Evolutionary conservation across 2,888 invertebrate species (phyloP).

Genomic region (Scaptomyza caliginosa): DNA sequence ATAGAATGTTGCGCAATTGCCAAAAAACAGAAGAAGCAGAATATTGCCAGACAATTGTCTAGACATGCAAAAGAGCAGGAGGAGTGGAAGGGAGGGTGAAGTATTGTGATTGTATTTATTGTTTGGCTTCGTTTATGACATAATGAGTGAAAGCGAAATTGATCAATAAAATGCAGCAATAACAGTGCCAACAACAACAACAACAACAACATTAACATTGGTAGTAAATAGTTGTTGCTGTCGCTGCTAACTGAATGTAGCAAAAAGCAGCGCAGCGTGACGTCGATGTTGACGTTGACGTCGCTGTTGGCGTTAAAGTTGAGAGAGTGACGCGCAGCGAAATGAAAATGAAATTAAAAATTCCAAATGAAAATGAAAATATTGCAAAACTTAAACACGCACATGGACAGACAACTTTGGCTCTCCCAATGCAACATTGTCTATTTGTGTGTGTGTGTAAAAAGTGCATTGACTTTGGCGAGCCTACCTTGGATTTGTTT

Average conservation of each 20-base stretch:
- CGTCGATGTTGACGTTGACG: slow-evolving; percentile 15
- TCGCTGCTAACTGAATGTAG: slow-evolving; percentile 13
- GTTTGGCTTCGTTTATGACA: slow-evolving; percentile 71
- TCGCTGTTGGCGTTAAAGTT: slow-evolving; percentile 13
- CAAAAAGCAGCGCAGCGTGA: slow-evolving; percentile 51
- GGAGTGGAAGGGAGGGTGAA: too few relatives aligned
- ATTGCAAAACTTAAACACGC: slow-evolving; percentile 73
- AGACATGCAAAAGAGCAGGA: slow-evolving; percentile 29
- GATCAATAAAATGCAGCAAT: slow-evolving; percentile 44
- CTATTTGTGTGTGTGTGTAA: slow-evolving; percentile 33
- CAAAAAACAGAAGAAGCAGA: slow-evolving; percentile 23
- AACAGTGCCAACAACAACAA: slow-evolving; percentile 8
- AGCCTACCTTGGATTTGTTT: slow-evolving; percentile 41
- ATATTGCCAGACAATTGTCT: slow-evolving; percentile 29
- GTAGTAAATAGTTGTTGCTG: slow-evolving; percentile 1
- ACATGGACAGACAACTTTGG: slow-evolving; percentile 27
- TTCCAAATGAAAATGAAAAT: slow-evolving; percentile 76
- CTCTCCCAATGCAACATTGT: slow-evolving; percentile 4
- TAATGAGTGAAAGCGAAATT: slow-evolving; percentile 81
- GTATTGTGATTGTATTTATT: slow-evolving; percentile 3
- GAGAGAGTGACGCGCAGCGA: slow-evolving; percentile 43
- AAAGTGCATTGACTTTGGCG: slow-evolving; percentile 68
- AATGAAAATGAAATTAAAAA: slow-evolving; percentile 76
- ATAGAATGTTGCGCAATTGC: slow-evolving; percentile 65
- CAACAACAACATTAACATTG: neutral